phyloP scores from a whole-genome alignment of 2,797 vertebrate genomes.

The Pagetopsis macropterus region DNA sequence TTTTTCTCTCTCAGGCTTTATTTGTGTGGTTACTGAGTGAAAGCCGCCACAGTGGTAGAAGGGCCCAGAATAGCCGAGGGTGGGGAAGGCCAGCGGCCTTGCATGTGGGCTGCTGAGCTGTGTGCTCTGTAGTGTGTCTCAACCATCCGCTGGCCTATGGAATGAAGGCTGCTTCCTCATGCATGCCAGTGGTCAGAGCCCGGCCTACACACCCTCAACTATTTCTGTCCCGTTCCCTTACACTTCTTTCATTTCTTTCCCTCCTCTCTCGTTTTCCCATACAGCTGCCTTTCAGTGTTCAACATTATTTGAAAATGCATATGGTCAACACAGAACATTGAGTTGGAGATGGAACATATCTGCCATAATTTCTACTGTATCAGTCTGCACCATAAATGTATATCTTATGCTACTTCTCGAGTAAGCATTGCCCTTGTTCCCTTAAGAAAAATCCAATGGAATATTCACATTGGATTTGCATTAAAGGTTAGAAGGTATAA shows the following conservation, averaged over 20 bases:
- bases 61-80: slow-evolving; percentile 79
- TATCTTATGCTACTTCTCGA: background rate
- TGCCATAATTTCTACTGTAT: slow-evolving; percentile 5
- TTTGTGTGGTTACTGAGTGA: slow-evolving; percentile 72
- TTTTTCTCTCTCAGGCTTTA: slow-evolving; percentile 59
- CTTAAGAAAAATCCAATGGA: no score
- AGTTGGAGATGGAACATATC: slow-evolving; percentile 7
- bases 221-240: slow-evolving; percentile 75
- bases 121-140: slow-evolving; percentile 68
- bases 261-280: slow-evolving; percentile 34
- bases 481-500: no score
- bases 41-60: slow-evolving; percentile 73
- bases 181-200: slow-evolving; percentile 85
- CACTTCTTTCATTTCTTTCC: slow-evolving; percentile 38
- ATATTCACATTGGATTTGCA: no score
- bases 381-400: background rate
- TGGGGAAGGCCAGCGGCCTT: slow-evolving; percentile 73
- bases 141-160: slow-evolving; percentile 74
- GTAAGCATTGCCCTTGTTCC: background rate
- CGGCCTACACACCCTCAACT: slow-evolving; percentile 84
- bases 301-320: slow-evolving; percentile 32
- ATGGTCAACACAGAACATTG: background rate
- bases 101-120: slow-evolving; percentile 78
- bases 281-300: slow-evolving; percentile 50
- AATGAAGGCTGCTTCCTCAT: slow-evolving; percentile 82